These are phyloP conservation scores for Ectemnius continuus DNA, from an alignment of 2,888 invertebrate species.

Conservation along the genomic window DNA sequence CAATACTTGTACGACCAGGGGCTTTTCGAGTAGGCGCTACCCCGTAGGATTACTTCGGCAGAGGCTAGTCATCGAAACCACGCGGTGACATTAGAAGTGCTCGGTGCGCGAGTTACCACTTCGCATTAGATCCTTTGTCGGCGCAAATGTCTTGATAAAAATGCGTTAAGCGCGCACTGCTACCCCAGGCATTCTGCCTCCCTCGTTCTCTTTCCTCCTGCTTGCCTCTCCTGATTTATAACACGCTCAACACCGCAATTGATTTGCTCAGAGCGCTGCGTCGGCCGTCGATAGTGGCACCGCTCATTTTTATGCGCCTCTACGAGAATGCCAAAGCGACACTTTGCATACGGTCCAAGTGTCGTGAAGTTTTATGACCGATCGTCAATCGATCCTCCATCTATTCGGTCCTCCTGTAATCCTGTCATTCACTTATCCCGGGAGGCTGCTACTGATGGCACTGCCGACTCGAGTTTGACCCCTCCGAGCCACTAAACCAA, in stretches of 20 bases:
- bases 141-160: constrained; percentile 50
- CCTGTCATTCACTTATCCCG: constrained; percentile 30
- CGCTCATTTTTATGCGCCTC: background rate
- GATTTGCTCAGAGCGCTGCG: too few species aligned
- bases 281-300: too few species aligned
- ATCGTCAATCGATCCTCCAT: background rate
- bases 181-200: background rate
- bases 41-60: constrained; percentile 62
- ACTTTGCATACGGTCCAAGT: background rate
- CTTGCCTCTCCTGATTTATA: background rate
- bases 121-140: constrained; percentile 57
- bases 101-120: constrained; percentile 56
- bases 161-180: constrained; percentile 38
- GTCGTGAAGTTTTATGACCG: constrained; percentile 20
- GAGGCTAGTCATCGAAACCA: constrained; percentile 70
- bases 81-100: constrained; percentile 63
- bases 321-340: background rate
- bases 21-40: constrained; percentile 65
- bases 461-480: constrained; percentile 40
- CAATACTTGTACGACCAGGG: constrained; percentile 62
- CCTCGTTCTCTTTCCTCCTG: background rate
- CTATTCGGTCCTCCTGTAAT: constrained; percentile 12
- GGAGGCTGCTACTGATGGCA: constrained; percentile 6
- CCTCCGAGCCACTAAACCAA: constrained; percentile 70
- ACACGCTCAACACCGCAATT: too few species aligned